Conservation (phyloP, 2,797 vertebrate species). For the Cossypha caffra region DNA sequence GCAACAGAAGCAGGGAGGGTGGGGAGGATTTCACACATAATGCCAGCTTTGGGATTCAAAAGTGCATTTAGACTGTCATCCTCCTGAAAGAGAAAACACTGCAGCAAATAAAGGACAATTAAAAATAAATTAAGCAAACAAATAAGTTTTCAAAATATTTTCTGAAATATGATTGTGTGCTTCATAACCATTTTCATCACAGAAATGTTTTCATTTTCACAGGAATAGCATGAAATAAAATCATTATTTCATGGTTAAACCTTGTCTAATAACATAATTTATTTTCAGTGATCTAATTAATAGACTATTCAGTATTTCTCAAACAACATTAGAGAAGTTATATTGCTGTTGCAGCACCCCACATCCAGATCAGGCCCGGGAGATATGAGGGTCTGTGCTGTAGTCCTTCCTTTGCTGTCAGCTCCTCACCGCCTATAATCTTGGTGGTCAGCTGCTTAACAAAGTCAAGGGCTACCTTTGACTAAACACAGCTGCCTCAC, state of each 20-base stretch:
- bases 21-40: not conserved
- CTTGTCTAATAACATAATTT: not conserved
- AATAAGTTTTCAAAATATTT: not conserved
- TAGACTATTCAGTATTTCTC: not conserved
- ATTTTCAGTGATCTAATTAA: not conserved
- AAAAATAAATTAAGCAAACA: not conserved
- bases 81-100: not conserved
- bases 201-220: not conserved
- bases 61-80: not conserved
- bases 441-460: not conserved
- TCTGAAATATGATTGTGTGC: not conserved
- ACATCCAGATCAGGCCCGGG: not conserved
- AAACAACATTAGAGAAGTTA: not conserved
- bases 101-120: not conserved
- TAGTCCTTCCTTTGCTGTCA: not conserved
- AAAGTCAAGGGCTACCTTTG: not conserved
- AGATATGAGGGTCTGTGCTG: not conserved
- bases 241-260: not conserved
- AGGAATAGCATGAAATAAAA: not conserved
- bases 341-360: not conserved
- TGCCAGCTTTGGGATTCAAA: not conserved
- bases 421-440: not conserved
- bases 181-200: not conserved
- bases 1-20: not conserved
- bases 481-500: not conserved